A percentile compares a stretch with the other conserved stretches of the same genome.
Conservation (phyloP, 37 sponge, comb jelly and placozoan genomes). For the Halisarca cf. caerulea region DNA sequence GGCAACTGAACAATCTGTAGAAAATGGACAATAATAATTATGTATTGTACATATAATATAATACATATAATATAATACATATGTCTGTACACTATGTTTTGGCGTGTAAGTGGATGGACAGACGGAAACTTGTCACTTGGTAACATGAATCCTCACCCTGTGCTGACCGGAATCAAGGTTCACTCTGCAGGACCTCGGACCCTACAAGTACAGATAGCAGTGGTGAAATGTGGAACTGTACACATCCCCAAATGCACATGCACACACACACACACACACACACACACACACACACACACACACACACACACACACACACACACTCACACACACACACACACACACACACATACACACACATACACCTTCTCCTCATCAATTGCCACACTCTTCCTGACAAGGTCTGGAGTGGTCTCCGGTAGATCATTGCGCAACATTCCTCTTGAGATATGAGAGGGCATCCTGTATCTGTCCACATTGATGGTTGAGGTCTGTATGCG, state of each 20-base stretch:
- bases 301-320: slow-evolving; percentile 11
- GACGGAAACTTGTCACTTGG: too few species aligned
- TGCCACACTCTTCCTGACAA: not conserved
- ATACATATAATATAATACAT: too few species aligned
- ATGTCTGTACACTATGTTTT: too few species aligned
- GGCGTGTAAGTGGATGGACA: too few species aligned
- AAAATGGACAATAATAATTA: too few species aligned
- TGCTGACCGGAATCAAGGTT: slow-evolving; percentile 17
- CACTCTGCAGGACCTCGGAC: not conserved
- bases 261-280: slow-evolving; percentile 9
- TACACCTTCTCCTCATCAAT: not conserved
- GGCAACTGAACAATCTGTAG: too few species aligned
- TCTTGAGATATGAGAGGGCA: not conserved
- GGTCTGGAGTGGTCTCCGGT: slow-evolving; percentile 19
- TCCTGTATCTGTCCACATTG: not conserved
- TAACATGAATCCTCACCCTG: not conserved
- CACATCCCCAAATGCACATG: not conserved
- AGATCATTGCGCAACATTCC: not conserved
- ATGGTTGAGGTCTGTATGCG: not conserved
- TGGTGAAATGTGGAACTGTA: not conserved
- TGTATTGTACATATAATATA: too few species aligned
- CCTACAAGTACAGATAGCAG: not conserved
- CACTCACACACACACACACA: slow-evolving; percentile 8
- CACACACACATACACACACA: slow-evolving; percentile 7
- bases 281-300: not conserved